Base-by-base conservation (phyloP, 2,888 invertebrate genomes). In the Cerceris rybyensis region DNA sequence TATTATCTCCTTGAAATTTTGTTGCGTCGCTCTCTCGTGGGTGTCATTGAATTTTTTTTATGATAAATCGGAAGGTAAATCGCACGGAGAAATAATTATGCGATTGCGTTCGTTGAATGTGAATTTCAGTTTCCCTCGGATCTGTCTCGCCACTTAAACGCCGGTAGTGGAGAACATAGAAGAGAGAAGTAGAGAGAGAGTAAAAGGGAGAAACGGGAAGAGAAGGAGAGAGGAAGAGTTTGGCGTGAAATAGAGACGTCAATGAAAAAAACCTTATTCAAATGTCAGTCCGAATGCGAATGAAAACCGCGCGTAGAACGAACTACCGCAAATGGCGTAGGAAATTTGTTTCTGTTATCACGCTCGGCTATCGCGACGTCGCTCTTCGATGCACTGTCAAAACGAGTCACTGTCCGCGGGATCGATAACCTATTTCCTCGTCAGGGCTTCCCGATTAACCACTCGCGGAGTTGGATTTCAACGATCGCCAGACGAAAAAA, bases 371-470 rank as follows among this genome's bases (percentile, higher is more conserved):
- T 89, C 88, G 87, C 86, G 85, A 88, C 88, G 87, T 87, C 83
- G 83, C 85, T 73, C 60, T 79, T 77, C 83, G 67, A 80, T 81
- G 84, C 80, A 81, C 81, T 81, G 84, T 84, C 84, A 86, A 89
- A 90, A 89, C 87, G 87, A 88, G 85, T 87, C 85, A 81, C 75
- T 83, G 85, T 86, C 83, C 82, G 74, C 75, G 75, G 84, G 89
- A 91, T 91, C 91, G 90, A 91, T 92, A 91, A 89, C 89, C 90
- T 87, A 91, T 91, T 91, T 91, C 89, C 90, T 87, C 83, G 86
- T 82, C 86, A 78, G 85, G 86, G 86, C 84, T 88, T 88, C 87
- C 82, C 86, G 87, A 89, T 89, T 89, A 87, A 88, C 82, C 84
- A 63, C 54, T 58, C 79, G 71, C 64, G 11, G 64, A 58, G 71